These are phyloP conservation scores for Bombus breviceps DNA, from an alignment of 1,140 invertebrate genomes.

Conservation along the genomic window DNA sequence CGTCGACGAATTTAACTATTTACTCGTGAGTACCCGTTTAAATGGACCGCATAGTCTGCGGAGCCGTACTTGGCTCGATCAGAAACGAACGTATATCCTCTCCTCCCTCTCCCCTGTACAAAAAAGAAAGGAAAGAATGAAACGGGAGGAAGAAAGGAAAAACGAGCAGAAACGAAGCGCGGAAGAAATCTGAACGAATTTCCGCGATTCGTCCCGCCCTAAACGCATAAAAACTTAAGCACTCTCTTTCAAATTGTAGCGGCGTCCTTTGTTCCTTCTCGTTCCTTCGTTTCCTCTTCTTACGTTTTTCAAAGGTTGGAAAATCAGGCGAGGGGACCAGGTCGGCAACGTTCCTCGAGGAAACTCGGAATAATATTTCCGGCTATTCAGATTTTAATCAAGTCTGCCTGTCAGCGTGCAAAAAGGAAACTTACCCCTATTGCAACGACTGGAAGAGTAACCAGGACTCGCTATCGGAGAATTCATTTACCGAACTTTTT, in stretches of 20 bases:
- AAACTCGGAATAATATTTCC: conserved; percentile 52
- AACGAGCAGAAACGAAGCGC: neutral
- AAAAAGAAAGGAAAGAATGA: neutral
- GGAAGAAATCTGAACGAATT: conserved; percentile 46
- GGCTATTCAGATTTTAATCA: conserved; percentile 58
- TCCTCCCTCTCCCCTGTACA: neutral
- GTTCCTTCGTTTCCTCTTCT: neutral
- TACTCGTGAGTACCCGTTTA: neutral
- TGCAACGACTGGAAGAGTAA: neutral
- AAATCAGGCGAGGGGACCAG: conserved; percentile 33
- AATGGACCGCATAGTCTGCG: neutral
- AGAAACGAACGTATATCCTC: conserved; percentile 9
- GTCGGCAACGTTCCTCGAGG: neutral
- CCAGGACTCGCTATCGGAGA: conserved; percentile 8
- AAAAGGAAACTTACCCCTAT: conserved; percentile 32
- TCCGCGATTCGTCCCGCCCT: conserved; percentile 21
- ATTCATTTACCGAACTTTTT: conserved; percentile 49
- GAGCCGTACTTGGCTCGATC: conserved; percentile 13
- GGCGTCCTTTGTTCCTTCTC: conserved; percentile 26
- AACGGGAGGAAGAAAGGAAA: neutral
- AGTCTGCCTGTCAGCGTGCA: conserved; percentile 48
- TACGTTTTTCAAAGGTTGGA: conserved; percentile 43
- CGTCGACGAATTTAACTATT: conserved; percentile 52
- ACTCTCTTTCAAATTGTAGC: conserved; percentile 40
- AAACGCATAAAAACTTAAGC: conserved; percentile 45